Evolutionary conservation across 2,113 vertebrate species (phyloP).

Genomic region (Eptesicus fuscus): DNA sequence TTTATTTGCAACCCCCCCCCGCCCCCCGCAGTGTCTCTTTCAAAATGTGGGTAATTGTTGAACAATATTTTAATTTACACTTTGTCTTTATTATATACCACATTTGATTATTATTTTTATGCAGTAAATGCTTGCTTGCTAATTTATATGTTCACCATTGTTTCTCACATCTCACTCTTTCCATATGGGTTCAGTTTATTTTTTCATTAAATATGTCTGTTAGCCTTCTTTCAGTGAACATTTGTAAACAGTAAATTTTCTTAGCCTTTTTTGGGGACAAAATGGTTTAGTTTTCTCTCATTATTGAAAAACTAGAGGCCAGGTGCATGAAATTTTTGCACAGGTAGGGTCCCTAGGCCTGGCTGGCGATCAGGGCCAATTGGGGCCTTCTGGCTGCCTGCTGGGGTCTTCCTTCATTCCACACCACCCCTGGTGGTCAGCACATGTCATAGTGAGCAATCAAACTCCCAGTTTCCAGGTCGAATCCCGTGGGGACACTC

Average conservation of each 20-base stretch:
- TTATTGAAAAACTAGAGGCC: neutral
- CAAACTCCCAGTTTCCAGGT: no score
- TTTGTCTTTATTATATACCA: neutral
- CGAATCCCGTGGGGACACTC: no score
- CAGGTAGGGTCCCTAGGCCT: no score
- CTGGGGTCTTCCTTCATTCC: no score
- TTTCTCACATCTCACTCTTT: neutral
- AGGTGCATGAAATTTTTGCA: no score
- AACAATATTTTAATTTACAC: neutral
- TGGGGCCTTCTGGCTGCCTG: no score
- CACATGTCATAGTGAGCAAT: no score
- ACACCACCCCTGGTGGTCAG: no score
- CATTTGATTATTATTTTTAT: neutral
- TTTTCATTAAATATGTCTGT: neutral
- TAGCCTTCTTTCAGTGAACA: neutral
- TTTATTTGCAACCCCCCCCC: neutral
- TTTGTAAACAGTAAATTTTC: neutral
- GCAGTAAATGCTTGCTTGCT: neutral
- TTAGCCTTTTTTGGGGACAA: neutral
- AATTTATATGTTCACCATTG: neutral
- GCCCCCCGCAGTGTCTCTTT: rapidly evolving
- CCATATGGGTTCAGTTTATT: neutral
- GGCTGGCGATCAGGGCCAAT: no score
- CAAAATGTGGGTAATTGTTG: neutral
- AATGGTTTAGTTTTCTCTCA: neutral